Conservation (phyloP, 92 coral and sea anemone genomes). For the Porites evermanni region DNA sequence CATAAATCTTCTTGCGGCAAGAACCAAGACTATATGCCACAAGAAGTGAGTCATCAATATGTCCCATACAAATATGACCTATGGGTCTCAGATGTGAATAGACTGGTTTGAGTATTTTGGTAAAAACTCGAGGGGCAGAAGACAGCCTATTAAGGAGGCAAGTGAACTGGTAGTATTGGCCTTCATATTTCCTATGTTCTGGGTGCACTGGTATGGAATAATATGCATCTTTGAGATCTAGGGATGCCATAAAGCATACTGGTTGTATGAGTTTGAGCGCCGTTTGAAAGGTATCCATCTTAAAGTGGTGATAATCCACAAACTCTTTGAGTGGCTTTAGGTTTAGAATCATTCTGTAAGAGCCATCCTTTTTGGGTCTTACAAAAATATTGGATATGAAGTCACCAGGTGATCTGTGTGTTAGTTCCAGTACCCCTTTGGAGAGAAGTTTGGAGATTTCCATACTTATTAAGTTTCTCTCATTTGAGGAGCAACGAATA, state of each 20-base stretch:
- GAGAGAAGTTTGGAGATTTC: too few species aligned
- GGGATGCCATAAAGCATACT: slow-evolving; percentile 66
- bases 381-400: too few species aligned
- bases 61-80: slow-evolving; percentile 61
- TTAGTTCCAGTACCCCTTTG: too few species aligned
- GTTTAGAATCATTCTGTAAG: too few species aligned
- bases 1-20: slow-evolving; percentile 21
- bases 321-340: too few species aligned
- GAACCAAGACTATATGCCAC: slow-evolving; percentile 32
- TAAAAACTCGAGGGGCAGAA: slow-evolving; percentile 60
- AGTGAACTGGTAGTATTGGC: slow-evolving; percentile 36
- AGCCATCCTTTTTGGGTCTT: too few species aligned
- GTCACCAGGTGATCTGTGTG: too few species aligned
- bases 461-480: too few species aligned
- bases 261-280: neutral
- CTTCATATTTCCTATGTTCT: slow-evolving; percentile 58
- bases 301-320: too few species aligned
- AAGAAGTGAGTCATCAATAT: slow-evolving; percentile 57
- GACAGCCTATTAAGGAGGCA: slow-evolving; percentile 60
- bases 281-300: too few species aligned
- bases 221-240: slow-evolving; percentile 64
- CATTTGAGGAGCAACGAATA: too few species aligned
- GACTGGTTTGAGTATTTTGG: slow-evolving; percentile 58
- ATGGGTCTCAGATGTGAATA: slow-evolving; percentile 39
- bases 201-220: slow-evolving; percentile 56